Conservation (phyloP, 2,113 vertebrate genomes). For the Neodon shergylaensis region DNA sequence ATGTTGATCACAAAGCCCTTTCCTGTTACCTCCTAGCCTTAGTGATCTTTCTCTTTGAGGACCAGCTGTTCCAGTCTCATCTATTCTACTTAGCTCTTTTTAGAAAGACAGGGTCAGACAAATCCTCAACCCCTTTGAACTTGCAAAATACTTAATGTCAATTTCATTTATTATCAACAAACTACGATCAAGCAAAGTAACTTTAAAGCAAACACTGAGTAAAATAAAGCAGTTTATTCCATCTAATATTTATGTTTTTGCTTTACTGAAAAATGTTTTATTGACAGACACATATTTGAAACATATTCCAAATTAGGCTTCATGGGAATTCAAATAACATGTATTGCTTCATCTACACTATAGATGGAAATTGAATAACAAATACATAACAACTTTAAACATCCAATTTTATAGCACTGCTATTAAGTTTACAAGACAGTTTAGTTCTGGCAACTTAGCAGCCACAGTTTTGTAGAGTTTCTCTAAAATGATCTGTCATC, state of each 20-base stretch:
- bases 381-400: background rate
- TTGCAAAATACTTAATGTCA: slow-evolving; percentile 6
- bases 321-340: background rate
- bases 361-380: background rate
- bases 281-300: background rate
- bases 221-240: background rate
- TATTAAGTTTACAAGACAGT: background rate
- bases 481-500: background rate
- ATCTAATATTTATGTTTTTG: background rate
- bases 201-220: background rate
- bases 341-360: background rate
- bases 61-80: background rate
- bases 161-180: background rate
- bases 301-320: background rate
- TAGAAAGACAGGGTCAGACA: slow-evolving; percentile 4
- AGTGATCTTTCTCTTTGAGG: slow-evolving; percentile 3
- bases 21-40: background rate
- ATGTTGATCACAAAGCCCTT: background rate
- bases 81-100: background rate
- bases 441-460: background rate
- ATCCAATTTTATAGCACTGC: background rate
- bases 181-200: background rate
- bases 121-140: background rate
- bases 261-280: background rate
- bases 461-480: background rate